Evolutionary conservation across 2,797 vertebrate species (phyloP).

Genomic region (Rhincodon typus): DNA sequence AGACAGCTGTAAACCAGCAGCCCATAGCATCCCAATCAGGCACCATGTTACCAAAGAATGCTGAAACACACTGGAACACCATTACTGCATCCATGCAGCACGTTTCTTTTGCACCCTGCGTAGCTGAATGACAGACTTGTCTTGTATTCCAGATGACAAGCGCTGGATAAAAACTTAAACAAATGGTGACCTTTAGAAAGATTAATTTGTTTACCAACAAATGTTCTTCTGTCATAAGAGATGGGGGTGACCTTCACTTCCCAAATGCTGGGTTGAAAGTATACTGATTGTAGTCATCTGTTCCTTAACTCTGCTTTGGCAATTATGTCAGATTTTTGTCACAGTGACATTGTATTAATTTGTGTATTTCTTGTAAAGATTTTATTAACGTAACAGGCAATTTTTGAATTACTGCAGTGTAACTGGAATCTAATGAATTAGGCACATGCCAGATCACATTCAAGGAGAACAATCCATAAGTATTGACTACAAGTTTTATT

Average conservation of each 20-base stretch:
- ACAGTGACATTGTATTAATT: conserved; percentile 59
- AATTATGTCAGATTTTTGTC: conserved; percentile 70
- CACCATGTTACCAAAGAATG: conserved; percentile 75
- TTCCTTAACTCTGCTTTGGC: conserved; percentile 59
- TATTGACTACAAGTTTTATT: not conserved
- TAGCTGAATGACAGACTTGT: conserved; percentile 72
- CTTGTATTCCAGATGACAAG: conserved; percentile 75
- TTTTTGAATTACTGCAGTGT: conserved; percentile 54
- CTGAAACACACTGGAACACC: conserved; percentile 76
- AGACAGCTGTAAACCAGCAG: conserved; percentile 97
- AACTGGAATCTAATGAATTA: conserved; percentile 59
- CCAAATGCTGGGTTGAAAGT: conserved; percentile 64
- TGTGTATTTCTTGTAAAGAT: conserved; percentile 56
- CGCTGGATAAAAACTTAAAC: conserved; percentile 76
- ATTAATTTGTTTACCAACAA: conserved; percentile 93
- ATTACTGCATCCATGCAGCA: conserved; percentile 55
- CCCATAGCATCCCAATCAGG: conserved; percentile 95
- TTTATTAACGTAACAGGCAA: conserved; percentile 57
- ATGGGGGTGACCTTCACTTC: conserved; percentile 82
- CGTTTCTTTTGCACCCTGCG: conserved; percentile 66
- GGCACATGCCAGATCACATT: not conserved
- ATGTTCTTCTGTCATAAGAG: conserved; percentile 72
- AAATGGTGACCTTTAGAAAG: conserved; percentile 93
- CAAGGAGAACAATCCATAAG: conserved; percentile 15
- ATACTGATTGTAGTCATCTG: conserved; percentile 73